Base-by-base conservation (phyloP, 2,113 vertebrate species). In the Polypterus bichir region DNA sequence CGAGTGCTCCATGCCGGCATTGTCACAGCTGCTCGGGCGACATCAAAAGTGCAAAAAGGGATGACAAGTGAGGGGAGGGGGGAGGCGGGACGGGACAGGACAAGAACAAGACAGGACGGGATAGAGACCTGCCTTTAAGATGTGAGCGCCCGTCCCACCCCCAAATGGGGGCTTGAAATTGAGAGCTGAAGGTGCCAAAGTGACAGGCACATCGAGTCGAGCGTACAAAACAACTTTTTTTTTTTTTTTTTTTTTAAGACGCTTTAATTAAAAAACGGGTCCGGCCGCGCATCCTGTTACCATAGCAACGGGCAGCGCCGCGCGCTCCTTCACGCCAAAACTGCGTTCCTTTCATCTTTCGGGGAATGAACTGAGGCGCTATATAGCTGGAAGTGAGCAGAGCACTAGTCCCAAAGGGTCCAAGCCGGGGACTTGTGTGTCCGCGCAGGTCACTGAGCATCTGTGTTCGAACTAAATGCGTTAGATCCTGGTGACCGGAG, bases 231-330 rank as follows among this genome's bases (percentile, higher is more conserved):
- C 82, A 66, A 81, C 74, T 79, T 77, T 67, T 74, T 70, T 27
- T 27, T 77, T 67, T 74, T 70, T 27, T 27, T 27, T 27, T 27
- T 27, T 27, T 27, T 27, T 27, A 27, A 73, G 82, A 80, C 71
- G 68, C 83, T 77, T 83, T 71, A 75, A 77, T 67, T 75, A 82
- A 87, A 74, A 81, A 73, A 69, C 73, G 74, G 81, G 81, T 79
- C 67, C 70, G 63, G 76, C 77, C 66, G 73, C 77, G 82, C 70
- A 83, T 79, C 76, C 72, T 62, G 83, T 89, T 88, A 82, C 86
- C 81, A 89, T 87, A 86, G 87, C 85, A 61, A 89, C 85, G 27
- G 27, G 27, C 27, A 62, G 61, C 55, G 27, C 27, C 27, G 27
- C 27, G 27, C 27, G 27, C 27, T 27, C 27, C 27, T 27, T 27